phyloP scores from a whole-genome alignment of 2,888 invertebrate genomes.

The Noctua comes region DNA sequence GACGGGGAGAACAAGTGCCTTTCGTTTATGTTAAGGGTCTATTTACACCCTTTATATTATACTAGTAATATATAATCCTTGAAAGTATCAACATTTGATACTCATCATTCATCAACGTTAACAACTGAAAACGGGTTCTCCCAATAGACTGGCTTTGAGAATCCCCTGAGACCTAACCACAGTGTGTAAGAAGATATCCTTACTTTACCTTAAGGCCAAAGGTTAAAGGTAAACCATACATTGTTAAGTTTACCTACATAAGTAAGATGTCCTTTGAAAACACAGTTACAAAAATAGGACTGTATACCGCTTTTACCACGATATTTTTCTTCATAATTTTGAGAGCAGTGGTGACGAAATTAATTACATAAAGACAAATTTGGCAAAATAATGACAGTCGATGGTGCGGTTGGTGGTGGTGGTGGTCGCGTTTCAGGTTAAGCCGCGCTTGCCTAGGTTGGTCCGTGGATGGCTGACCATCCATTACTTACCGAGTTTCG shows the following conservation, averaged over 20 bases:
- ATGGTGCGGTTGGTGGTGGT: no score
- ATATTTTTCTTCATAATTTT: neutral
- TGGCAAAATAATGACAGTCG: neutral
- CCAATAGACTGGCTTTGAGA: neutral
- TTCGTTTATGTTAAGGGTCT: no score
- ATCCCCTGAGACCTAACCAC: constrained; percentile 19
- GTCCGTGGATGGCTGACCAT: neutral
- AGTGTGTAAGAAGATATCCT: constrained; percentile 11
- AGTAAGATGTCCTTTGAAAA: neutral
- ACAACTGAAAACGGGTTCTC: neutral
- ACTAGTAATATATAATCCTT: neutral
- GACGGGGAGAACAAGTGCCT: no score
- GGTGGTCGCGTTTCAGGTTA: neutral
- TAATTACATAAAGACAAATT: neutral
- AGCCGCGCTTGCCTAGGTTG: neutral
- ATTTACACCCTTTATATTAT: no score
- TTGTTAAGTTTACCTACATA: neutral
- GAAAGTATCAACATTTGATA: neutral
- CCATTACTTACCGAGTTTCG: neutral
- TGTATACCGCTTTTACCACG: neutral
- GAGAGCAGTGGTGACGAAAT: neutral
- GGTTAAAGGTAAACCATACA: neutral
- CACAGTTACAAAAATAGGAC: neutral
- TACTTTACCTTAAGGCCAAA: neutral
- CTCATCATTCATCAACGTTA: neutral